These are phyloP conservation scores for Hemibagrus wyckioides DNA, from an alignment of 2,113 vertebrate genomes.

Conservation along the genomic window DNA sequence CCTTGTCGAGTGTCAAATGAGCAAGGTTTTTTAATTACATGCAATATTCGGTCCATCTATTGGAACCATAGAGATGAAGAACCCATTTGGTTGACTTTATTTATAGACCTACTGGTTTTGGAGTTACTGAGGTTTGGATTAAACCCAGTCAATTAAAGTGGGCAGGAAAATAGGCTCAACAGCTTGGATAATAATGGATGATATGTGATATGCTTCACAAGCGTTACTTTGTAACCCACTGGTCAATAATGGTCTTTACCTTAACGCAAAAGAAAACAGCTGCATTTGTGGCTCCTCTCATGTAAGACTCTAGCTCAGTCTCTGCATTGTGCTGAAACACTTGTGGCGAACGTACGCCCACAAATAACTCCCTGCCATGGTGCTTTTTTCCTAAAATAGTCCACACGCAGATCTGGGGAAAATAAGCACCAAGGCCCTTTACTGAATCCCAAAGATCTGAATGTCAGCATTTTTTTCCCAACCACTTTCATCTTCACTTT, in stretches of 20 bases:
- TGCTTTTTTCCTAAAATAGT: constrained; percentile 18
- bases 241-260: background rate
- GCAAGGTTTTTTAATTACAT: background rate
- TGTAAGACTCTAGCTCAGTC: background rate
- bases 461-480: constrained; percentile 30
- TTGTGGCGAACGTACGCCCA: constrained; percentile 5
- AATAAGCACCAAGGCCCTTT: background rate
- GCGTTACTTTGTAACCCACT: background rate
- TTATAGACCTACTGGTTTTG: background rate
- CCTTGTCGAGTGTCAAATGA: background rate
- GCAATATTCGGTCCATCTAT: background rate
- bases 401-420: constrained; percentile 6
- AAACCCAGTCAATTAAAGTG: background rate
- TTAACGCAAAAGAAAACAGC: background rate
- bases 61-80: background rate
- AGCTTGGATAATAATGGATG: background rate
- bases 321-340: constrained; percentile 14
- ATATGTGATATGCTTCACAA: background rate
- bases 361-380: background rate
- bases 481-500: constrained; percentile 27
- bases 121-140: background rate
- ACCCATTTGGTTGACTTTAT: background rate
- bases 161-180: background rate
- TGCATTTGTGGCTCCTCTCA: background rate
- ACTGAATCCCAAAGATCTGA: constrained; percentile 2